Evolutionary conservation across 2,888 invertebrate genomes (phyloP).

Genomic region (Anthophora plumipes): DNA sequence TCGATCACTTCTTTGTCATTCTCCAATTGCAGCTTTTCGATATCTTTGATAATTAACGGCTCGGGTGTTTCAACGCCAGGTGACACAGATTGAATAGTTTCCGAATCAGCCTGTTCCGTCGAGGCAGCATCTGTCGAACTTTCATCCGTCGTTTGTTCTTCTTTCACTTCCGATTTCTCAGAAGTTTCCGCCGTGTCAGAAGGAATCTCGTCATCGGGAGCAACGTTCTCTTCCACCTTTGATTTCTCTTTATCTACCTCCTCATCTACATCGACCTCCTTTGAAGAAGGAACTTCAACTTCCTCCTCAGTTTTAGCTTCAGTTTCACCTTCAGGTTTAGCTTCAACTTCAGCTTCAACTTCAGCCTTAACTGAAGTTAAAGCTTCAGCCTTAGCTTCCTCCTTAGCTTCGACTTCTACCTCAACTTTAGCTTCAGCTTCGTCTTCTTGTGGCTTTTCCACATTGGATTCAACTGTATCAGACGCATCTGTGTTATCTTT

Average conservation of each 20-base stretch:
- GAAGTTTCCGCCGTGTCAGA: conserved; percentile 33
- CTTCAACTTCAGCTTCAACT: background rate
- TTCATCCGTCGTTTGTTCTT: conserved; percentile 35
- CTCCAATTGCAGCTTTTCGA: conserved; percentile 71
- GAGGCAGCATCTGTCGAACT: conserved; percentile 22
- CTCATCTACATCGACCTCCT: conserved; percentile 31
- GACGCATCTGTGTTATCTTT: conserved; percentile 28
- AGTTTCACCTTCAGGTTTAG: background rate
- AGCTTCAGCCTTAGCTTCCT: background rate
- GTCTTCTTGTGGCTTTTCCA: conserved; percentile 33
- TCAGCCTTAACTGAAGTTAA: background rate
- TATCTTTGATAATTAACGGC: conserved; percentile 58
- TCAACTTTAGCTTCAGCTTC: background rate
- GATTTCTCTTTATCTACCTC: conserved; percentile 44
- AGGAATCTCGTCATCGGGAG: conserved; percentile 42
- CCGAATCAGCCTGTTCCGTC: conserved; percentile 46
- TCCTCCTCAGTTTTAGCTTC: background rate
- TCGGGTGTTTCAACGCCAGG: conserved; percentile 53
- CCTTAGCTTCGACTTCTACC: background rate
- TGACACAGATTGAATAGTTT: conserved; percentile 44
- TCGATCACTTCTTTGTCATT: conserved; percentile 87
- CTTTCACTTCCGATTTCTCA: conserved; percentile 41
- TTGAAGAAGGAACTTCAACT: conserved; percentile 42
- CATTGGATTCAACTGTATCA: background rate
- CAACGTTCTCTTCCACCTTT: conserved; percentile 28